These are phyloP conservation scores for Beris chalybata DNA, from an alignment of 2,888 invertebrate species.

Conservation along the genomic window DNA sequence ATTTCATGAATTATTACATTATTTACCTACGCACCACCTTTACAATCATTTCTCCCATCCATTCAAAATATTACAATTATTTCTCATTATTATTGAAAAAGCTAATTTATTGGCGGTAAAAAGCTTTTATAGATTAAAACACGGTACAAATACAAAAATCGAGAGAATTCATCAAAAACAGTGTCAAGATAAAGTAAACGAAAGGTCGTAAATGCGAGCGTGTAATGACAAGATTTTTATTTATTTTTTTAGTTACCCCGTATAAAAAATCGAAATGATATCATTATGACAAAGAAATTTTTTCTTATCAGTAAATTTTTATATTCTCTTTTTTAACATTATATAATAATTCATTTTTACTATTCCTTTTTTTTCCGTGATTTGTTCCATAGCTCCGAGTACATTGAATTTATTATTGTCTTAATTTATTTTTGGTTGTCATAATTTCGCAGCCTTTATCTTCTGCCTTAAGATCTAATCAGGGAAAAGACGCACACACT, in stretches of 20 bases:
- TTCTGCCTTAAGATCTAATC: constrained; percentile 22
- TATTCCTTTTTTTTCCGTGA: too few relatives aligned
- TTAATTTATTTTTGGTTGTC: constrained; percentile 7
- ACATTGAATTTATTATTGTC: background rate
- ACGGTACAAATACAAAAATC: background rate
- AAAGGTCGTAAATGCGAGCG: constrained; percentile 15
- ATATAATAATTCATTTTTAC: constrained; percentile 7
- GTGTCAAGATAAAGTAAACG: constrained; percentile 25
- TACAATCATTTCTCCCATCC: too few relatives aligned
- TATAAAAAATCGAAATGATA: constrained; percentile 14
- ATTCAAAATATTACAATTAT: too few relatives aligned
- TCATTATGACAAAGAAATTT: constrained; percentile 25
- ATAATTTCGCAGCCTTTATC: constrained; percentile 13
- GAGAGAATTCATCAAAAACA: constrained; percentile 21
- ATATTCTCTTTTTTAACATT: constrained; percentile 1
- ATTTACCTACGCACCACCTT: too few relatives aligned
- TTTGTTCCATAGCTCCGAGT: too few relatives aligned
- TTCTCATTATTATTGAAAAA: too few relatives aligned
- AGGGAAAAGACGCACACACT: background rate
- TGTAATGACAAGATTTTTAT: constrained; percentile 17
- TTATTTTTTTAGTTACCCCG: constrained; percentile 2
- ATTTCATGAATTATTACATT: too few relatives aligned
- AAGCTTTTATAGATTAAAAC: too few relatives aligned
- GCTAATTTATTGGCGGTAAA: too few relatives aligned
- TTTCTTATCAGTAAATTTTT: constrained; percentile 10